Percentiles rank a stretch among this genome's conserved stretches.
phyloP scores from a whole-genome alignment of 2,113 vertebrate species.

The Ameiurus melas region DNA sequence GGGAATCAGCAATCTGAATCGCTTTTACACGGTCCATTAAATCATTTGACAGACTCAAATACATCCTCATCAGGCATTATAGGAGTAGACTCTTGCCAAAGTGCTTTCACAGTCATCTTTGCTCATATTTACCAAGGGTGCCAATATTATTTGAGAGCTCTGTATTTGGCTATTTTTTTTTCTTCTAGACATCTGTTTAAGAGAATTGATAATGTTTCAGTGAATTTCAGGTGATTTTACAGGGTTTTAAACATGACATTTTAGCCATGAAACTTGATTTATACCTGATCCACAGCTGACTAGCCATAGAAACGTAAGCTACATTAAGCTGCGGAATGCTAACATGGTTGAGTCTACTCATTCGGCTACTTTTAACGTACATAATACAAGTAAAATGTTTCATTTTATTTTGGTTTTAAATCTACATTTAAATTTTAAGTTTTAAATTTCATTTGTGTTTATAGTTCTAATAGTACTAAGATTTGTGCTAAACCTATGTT shows the following conservation, averaged over 20 bases:
- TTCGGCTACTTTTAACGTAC: not conserved
- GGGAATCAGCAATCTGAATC: not conserved
- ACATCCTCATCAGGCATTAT: no score
- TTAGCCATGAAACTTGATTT: not conserved
- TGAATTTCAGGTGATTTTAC: not conserved
- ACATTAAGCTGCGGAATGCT: not conserved
- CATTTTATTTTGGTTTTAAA: not conserved
- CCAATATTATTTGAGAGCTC: no score
- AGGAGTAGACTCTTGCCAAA: no score
- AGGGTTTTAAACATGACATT: not conserved
- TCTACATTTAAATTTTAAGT: no score
- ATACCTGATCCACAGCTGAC: not conserved
- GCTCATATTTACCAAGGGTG: no score
- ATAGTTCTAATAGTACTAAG: not conserved
- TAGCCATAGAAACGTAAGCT: not conserved
- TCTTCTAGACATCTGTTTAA: not conserved
- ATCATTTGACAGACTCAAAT: not conserved
- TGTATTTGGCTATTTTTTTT: not conserved
- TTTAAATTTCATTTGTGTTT: not conserved
- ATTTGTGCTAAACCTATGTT: not conserved
- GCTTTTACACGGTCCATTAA: not conserved
- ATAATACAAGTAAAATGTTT: not conserved
- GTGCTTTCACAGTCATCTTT: no score
- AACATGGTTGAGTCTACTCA: not conserved
- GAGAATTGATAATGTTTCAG: not conserved